Evolutionary conservation across 2,797 vertebrate species (phyloP), one percentile per base, ranked within the genome.

Genomic region (Argentina silus): DNA sequence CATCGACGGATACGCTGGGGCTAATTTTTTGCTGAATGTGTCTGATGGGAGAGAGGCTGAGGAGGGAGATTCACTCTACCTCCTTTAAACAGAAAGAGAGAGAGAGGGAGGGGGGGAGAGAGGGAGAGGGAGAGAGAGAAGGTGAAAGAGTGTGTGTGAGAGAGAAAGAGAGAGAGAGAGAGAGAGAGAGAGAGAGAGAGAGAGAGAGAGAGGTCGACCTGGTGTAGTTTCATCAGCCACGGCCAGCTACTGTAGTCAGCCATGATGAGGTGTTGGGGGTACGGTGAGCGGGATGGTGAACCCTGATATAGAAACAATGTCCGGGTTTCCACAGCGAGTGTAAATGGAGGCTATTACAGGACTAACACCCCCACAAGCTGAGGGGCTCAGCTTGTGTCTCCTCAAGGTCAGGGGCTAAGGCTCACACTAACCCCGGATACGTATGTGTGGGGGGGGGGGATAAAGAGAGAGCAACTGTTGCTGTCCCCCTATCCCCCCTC

Each of bases 11-110:
- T 73, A 69, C 42, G 57, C 65, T 27, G 27, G 11, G 57, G 27
- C 27, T 36, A 36, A 69, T 79, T 77, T 79, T 74, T 69, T 69
- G 69, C 77, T 79, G 78, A 84, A 83, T 53, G 57, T 66, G 74
- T 73, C 63, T 61, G 61, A 78, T 72, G 64, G 67, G 76, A 74
- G 72, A 75, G 74, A 64, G 23, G 57, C 44, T 60, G 55, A 63
- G 68, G 67, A 74, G 57, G 63, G 65, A 76, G 48, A 57, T 70
- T 44, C 47, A 42, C 55, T 44, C 67, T 57, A 17, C 55, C 63
- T 21, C 63, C 65, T 66, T 45, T 50, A 55, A 69, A 45, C 50
- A 76, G 23, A 79, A 17, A 62, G 21, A 78, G 72, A 65, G 60
- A 21, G 17, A 42, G 8, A 50, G n/a, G 23, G 11, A 65, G 51